These are phyloP conservation scores for Glomeris maerens DNA, from an alignment of 1,140 invertebrate species.

Conservation along the genomic window DNA sequence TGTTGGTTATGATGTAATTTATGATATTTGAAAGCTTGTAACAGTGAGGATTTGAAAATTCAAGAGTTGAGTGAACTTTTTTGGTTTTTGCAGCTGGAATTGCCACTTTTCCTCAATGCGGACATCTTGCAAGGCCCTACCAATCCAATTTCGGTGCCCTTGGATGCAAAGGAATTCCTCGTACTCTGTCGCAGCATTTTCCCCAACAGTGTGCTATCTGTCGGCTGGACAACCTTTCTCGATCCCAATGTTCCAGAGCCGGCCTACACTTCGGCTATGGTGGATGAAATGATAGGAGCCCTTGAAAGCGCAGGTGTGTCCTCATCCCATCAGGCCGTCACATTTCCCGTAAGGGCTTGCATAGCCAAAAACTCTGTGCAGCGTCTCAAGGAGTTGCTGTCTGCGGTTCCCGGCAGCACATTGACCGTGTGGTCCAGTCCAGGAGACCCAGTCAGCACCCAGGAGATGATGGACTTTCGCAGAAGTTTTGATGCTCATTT, in stretches of 20 bases:
- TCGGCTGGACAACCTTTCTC: conserved; percentile 67
- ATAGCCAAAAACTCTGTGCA: conserved; percentile 45
- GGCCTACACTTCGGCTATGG: conserved; percentile 16
- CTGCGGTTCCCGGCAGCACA: conserved; percentile 1
- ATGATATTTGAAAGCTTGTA: too few relatives aligned
- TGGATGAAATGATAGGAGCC: conserved; percentile 51
- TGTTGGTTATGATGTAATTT: too few relatives aligned
- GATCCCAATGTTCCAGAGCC: conserved; percentile 7
- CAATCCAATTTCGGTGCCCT: conserved; percentile 40
- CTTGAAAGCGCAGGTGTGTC: conserved; percentile 40
- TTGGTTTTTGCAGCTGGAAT: conserved; percentile 38
- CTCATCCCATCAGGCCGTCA: conserved; percentile 47
- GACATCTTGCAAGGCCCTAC: conserved; percentile 69
- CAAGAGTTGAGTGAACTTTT: too few relatives aligned
- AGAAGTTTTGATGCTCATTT: conserved; percentile 1
- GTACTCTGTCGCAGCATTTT: conserved; percentile 39
- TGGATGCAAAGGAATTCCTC: conserved; percentile 54
- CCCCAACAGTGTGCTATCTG: conserved; percentile 52
- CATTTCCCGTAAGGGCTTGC: conserved; percentile 65
- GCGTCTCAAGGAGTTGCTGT: conserved; percentile 1
- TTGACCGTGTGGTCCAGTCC: conserved; percentile 13
- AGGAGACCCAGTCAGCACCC: conserved; percentile 5
- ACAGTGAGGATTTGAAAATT: too few relatives aligned
- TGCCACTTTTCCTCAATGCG: conserved; percentile 77
- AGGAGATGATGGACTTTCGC: conserved; percentile 8